These are phyloP conservation scores for Ceratotherium simum DNA, from an alignment of 2,113 vertebrate genomes.

Conservation along the genomic window DNA sequence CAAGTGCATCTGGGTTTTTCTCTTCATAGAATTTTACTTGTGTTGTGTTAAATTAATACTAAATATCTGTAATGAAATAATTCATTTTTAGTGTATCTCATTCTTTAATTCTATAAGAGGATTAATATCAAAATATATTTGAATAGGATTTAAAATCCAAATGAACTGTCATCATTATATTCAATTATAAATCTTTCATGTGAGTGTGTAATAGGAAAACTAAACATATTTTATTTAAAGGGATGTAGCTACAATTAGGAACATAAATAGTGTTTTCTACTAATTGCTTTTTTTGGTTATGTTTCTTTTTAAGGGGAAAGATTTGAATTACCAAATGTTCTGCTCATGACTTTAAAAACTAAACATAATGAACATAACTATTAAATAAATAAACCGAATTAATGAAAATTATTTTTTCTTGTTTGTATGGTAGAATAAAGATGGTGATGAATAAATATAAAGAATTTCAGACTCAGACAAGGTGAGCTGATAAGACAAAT, in stretches of 20 bases:
- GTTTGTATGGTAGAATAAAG: conserved; percentile 10
- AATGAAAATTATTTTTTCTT: background rate
- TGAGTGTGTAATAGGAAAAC: background rate
- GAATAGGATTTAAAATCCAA: conserved; percentile 50
- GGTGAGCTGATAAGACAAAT: background rate
- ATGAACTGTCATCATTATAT: background rate
- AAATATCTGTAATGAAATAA: background rate
- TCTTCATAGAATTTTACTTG: background rate
- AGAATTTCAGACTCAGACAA: background rate
- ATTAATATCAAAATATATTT: conserved; percentile 46
- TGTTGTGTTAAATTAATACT: background rate
- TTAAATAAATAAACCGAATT: conserved; percentile 4
- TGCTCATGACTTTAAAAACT: conserved; percentile 20
- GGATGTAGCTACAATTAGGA: background rate
- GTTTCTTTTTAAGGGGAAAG: conserved; percentile 40
- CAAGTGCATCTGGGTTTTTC: background rate
- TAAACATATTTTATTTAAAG: conserved; percentile 36
- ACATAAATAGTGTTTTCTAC: background rate
- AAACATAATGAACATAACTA: background rate
- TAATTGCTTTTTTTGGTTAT: conserved; percentile 42
- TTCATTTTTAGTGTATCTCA: background rate
- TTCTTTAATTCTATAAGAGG: background rate
- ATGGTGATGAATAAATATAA: conserved; percentile 15
- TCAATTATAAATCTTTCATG: conserved; percentile 32
- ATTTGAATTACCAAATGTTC: conserved; percentile 28